phyloP scores from a whole-genome alignment of 2,888 invertebrate species.

The Athalia cordata region DNA sequence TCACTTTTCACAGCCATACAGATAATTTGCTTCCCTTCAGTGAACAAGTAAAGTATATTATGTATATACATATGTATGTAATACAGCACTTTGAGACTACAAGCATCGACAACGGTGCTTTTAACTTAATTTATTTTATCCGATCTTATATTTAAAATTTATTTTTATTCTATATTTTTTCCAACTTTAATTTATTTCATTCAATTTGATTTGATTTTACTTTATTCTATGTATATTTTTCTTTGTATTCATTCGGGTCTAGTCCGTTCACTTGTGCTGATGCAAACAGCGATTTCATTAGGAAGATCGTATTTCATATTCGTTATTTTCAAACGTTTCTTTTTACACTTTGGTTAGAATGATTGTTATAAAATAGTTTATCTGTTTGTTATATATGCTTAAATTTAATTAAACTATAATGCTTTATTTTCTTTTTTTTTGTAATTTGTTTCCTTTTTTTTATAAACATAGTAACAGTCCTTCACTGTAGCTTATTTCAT shows the following conservation, averaged over 20 bases:
- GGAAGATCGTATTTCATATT: slow-evolving; percentile 46
- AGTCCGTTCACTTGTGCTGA: slow-evolving; percentile 50
- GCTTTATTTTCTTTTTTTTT: slow-evolving; percentile 18
- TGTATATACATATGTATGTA: slow-evolving; percentile 49
- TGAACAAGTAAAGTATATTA: slow-evolving; percentile 66
- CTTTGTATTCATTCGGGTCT: slow-evolving; percentile 39
- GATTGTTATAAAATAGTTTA: slow-evolving; percentile 50
- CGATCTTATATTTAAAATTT: slow-evolving; percentile 5
- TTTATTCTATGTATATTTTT: background rate
- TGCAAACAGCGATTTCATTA: slow-evolving; percentile 40
- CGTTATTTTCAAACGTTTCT: slow-evolving; percentile 51
- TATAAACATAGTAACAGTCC: slow-evolving; percentile 52
- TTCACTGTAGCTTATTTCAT: slow-evolving; percentile 36
- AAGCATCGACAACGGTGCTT: slow-evolving; percentile 31
- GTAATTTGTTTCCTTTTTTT: slow-evolving; percentile 23
- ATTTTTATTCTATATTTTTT: background rate
- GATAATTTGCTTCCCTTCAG: slow-evolving; percentile 73
- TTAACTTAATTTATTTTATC: background rate
- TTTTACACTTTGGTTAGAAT: slow-evolving; percentile 66
- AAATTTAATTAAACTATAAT: background rate
- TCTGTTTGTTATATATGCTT: slow-evolving; percentile 43
- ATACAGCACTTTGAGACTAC: slow-evolving; percentile 41
- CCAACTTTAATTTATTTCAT: background rate
- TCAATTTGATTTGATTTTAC: slow-evolving; percentile 5
- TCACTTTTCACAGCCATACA: slow-evolving; percentile 74